Base-by-base conservation (phyloP, 1,140 invertebrate genomes). In the Orius laevigatus region DNA sequence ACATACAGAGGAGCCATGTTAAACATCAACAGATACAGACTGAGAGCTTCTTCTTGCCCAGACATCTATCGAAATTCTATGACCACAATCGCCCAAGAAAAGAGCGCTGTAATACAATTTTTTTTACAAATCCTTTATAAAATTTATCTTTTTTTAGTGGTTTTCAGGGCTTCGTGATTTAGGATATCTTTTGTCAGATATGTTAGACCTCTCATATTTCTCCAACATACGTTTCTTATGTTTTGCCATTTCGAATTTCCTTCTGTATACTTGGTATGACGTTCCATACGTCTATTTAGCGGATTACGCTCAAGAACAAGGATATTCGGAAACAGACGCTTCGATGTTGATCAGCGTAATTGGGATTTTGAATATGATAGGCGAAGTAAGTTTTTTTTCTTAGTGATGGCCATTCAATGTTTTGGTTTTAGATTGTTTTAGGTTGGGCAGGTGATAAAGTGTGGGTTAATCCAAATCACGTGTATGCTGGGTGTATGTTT, bases 21-120 rank as follows among this genome's bases (percentile, higher is more conserved):
- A 20, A 84, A 84, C 62, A 76, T 83, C 45, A 75, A 78, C 51
- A 73, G 79, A 47, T 91, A 91, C 63, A 72, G 80, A 41, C 65
- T 90, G 48, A 72, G 84, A 40, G 85, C 86, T 6, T 89, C 84
- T 0, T 89, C 85, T 14, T 90, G 85, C 64, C 86, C 87, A 1
- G 79, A 91, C 64, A 90, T 92, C 58, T 89, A 86, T 60, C 74
- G 81, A 55, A 89, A 89, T 60, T 89, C 85, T 1, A 89, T 89
- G 77, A 82, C 81, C 8, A 86, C 84, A 1, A 74, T 89, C 15
- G 75, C 78, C 20, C 77, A 81, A 59, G 75, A 82, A 57, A 75
- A 78, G 59, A 75, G 82, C 64, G 78, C 79, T 69, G 73, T 75
- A 57, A 57, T n/a, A 50, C 34, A 33, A 20, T 10, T 8, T 20